These are phyloP conservation scores for Brachyptera risi DNA, from an alignment of 2,888 invertebrate genomes.

Conservation along the genomic window DNA sequence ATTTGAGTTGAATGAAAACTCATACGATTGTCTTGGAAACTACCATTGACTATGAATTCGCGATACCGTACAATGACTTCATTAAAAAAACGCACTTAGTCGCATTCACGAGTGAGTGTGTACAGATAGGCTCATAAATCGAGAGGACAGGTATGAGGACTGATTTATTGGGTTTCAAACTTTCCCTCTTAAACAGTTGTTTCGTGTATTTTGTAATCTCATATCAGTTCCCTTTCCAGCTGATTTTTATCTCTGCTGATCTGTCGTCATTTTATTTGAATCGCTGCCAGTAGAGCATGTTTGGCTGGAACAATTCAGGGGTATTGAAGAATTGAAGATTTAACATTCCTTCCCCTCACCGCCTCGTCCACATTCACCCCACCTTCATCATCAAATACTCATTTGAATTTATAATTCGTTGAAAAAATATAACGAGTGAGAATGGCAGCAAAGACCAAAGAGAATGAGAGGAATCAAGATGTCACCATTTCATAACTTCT, in stretches of 20 bases:
- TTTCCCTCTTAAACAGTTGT: too few relatives aligned
- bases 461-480: conserved; percentile 1
- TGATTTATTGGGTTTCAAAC: too few relatives aligned
- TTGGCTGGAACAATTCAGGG: neutral
- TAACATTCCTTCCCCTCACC: neutral
- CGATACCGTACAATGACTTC: too few relatives aligned
- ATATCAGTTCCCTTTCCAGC: too few relatives aligned
- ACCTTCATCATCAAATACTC: conserved; percentile 18
- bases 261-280: conserved; percentile 17
- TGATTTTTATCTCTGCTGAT: conserved; percentile 8
- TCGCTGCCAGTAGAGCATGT: conserved; percentile 17
- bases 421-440: conserved; percentile 12
- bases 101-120: too few relatives aligned
- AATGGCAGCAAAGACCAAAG: conserved; percentile 11
- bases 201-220: too few relatives aligned
- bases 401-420: conserved; percentile 25
- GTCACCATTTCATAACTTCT: neutral
- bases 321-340: neutral
- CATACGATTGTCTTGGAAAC: too few relatives aligned
- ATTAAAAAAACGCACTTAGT: too few relatives aligned
- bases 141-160: too few relatives aligned
- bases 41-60: too few relatives aligned
- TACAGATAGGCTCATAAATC: too few relatives aligned
- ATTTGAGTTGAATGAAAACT: too few relatives aligned
- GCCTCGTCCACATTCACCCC: neutral